Conservation (phyloP, 1,140 invertebrate genomes). For the Drosophila busckii region DNA sequence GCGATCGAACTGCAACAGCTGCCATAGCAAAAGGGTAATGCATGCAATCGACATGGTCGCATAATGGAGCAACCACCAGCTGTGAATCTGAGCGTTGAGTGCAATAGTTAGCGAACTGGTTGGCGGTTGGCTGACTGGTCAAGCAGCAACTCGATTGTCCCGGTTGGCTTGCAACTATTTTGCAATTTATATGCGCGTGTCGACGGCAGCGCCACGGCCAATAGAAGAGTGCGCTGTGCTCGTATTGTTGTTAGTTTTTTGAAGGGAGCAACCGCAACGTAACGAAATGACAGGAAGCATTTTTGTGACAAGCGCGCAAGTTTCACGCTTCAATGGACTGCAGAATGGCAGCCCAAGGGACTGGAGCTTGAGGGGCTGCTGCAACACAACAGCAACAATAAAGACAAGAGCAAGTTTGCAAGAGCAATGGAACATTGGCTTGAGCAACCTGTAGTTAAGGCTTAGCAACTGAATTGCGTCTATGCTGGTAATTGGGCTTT, state of each 20-base stretch:
- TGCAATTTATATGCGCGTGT: constrained; percentile 64
- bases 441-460: too few species aligned
- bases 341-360: constrained; percentile 28
- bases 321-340: constrained; percentile 69
- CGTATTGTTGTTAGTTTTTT: constrained; percentile 9
- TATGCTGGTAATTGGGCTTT: too few species aligned
- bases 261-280: constrained; percentile 28
- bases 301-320: constrained; percentile 72
- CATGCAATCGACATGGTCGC: too few species aligned
- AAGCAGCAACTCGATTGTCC: constrained; percentile 39
- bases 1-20: too few species aligned
- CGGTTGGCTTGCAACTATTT: constrained; percentile 43
- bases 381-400: neutral
- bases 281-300: constrained; percentile 63
- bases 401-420: constrained; percentile 26
- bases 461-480: too few species aligned
- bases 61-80: constrained; percentile 1
- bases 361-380: neutral
- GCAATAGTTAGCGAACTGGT: too few species aligned
- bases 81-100: neutral
- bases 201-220: constrained; percentile 26
- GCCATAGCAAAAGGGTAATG: constrained; percentile 59
- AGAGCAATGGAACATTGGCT: constrained; percentile 35
- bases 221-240: too few species aligned
- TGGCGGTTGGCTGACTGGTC: constrained; percentile 42